A percentile compares a stretch with the other conserved stretches of the same genome.
phyloP scores from a whole-genome alignment of 2,797 vertebrate species.

The Peromyscus attwateri region DNA sequence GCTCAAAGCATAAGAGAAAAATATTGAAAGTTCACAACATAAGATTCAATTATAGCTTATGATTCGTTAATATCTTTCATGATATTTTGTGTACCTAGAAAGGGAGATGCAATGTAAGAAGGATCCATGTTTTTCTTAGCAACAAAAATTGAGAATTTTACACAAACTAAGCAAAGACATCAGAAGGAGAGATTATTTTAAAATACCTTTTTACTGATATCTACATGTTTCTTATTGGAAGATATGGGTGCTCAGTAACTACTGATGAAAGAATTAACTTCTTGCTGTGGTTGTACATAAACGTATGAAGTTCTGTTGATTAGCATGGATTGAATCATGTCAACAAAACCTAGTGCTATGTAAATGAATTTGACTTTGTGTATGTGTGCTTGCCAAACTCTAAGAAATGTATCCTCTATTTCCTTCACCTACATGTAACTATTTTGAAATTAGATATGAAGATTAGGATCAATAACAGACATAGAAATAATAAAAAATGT shows the following conservation, averaged over 20 bases:
- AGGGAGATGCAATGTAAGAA: background rate
- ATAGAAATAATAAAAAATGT: conserved; percentile 31
- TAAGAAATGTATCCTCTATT: background rate
- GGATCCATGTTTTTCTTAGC: background rate
- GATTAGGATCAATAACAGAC: conserved; percentile 2
- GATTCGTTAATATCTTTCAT: conserved; percentile 16
- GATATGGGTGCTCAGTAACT: background rate
- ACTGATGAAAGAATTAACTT: background rate
- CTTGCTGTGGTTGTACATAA: background rate
- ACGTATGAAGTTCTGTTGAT: background rate
- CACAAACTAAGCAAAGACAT: background rate
- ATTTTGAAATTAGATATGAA: conserved; percentile 1
- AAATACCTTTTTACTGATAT: background rate
- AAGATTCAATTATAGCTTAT: background rate
- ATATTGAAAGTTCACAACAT: background rate
- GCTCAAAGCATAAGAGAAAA: conserved; percentile 30
- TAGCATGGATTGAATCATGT: background rate
- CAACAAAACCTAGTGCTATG: background rate
- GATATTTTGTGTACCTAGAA: background rate
- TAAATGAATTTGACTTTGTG: conserved; percentile 37
- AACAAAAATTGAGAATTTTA: background rate
- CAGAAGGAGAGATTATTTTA: conserved; percentile 19
- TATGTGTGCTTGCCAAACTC: background rate
- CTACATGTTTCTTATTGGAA: background rate
- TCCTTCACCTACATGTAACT: background rate